These are phyloP conservation scores for Urosaurus nigricauda DNA, from an alignment of 2,797 vertebrate genomes.

Conservation along the genomic window DNA sequence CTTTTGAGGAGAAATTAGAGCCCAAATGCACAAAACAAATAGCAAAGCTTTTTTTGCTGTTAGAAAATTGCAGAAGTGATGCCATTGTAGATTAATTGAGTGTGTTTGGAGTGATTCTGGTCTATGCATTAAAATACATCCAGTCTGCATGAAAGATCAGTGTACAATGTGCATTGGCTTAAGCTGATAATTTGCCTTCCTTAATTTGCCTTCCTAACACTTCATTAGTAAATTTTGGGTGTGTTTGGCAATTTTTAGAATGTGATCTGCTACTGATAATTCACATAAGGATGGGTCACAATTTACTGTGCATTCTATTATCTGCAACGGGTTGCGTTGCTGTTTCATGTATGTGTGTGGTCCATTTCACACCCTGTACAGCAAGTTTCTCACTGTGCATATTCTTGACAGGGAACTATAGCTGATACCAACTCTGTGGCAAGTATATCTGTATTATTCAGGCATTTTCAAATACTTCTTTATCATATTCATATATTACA, in stretches of 20 bases:
- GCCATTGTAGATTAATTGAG: background rate
- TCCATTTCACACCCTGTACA: background rate
- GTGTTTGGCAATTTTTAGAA: background rate
- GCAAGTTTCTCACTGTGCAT: background rate
- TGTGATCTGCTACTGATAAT: background rate
- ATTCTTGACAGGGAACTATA: background rate
- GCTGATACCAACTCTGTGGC: background rate
- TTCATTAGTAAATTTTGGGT: conserved; percentile 23
- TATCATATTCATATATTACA: background rate
- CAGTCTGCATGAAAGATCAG: background rate
- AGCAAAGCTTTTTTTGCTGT: conserved; percentile 22
- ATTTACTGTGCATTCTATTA: background rate
- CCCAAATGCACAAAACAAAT: conserved; percentile 9
- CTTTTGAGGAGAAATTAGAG: conserved; percentile 7
- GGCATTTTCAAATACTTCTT: background rate
- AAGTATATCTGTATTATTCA: background rate
- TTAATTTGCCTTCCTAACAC: background rate
- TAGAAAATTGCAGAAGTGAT: conserved; percentile 11
- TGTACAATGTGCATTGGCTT: background rate
- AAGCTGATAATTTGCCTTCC: conserved; percentile 1
- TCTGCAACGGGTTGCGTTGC: background rate
- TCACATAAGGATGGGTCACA: background rate
- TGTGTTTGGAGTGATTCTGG: background rate
- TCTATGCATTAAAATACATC: conserved; percentile 12
- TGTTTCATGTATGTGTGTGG: background rate